Conservation (phyloP, 2,888 invertebrate genomes). For the Saturnia japonica region DNA sequence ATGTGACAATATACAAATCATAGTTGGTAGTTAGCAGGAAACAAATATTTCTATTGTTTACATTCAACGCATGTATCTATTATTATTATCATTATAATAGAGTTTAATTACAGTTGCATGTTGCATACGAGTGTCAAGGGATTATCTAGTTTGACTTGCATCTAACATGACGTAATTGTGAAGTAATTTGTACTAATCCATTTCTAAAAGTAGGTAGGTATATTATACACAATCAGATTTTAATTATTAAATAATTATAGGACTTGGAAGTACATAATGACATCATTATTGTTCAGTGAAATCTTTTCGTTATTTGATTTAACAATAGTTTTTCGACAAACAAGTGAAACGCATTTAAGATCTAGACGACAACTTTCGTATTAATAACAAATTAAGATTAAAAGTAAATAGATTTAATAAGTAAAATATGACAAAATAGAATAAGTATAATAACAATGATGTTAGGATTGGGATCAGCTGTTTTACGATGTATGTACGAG, state of each 20-base stretch:
- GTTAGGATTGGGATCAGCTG: constrained; percentile 19
- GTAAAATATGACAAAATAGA: not conserved
- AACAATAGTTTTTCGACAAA: not conserved
- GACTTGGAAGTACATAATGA: not conserved
- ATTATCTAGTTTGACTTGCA: not conserved
- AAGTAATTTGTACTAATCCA: not conserved
- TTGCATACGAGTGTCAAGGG: not conserved
- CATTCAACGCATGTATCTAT: not conserved
- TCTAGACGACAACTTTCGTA: not conserved
- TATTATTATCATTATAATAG: not conserved
- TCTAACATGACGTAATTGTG: not conserved
- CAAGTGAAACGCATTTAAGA: not conserved
- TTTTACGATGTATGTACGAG: constrained; percentile 2
- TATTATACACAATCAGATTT: not conserved
- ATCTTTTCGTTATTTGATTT: not conserved
- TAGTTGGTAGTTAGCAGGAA: not conserved
- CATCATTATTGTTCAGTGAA: not conserved
- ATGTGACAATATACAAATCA: not conserved
- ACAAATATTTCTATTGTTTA: not conserved
- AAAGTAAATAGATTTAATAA: not conserved
- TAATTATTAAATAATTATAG: not conserved
- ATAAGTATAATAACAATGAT: not conserved
- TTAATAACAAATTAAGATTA: not conserved
- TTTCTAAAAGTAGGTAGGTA: not conserved
- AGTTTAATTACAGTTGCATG: not conserved